Base-by-base conservation (phyloP, 1,140 invertebrate species). In the Archivesica marissinica region DNA sequence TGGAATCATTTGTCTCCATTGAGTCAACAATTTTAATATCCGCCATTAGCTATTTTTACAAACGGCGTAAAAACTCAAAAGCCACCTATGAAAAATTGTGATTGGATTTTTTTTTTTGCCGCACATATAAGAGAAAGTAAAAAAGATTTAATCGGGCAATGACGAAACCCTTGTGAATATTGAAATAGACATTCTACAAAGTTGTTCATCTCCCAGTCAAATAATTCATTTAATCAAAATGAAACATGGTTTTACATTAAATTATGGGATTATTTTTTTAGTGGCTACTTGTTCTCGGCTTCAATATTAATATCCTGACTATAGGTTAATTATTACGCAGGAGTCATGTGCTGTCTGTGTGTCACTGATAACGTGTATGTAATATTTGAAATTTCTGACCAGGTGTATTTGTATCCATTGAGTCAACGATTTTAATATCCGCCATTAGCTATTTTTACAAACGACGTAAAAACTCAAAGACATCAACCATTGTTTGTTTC, bases 201-300 rank as follows among this genome's bases (percentile, higher is more conserved):
- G 33, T 64, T 64, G 59, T 64, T 30, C 38, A 33, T 64, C 59
- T 64, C 59, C 59, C 59, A 64, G 38, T 35, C 59, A 64, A 64
- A 35, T 64, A 64, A 15, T 64, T 2, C 38, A 64, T 64, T 64
- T 64, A 64, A 64, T 64, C 59, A 64, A 33, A 64, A 25, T 64
- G 59, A 64, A 64, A 64, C 59, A 64, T 64, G 59, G 59, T 33
- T 35, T 64, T 64, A 33, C 59, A 35, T 64, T 64, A 33, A 64
- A 35, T 35, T 35, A 33, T 64, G 59, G 30, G 59, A 13, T 13
- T 52, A 15, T 35, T 35, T 35, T 33, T 28, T 64, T 7, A 35
- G n/a, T n/a, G n/a, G n/a, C n/a, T n/a, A n/a, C n/a, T n/a, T n/a
- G n/a, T n/a, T n/a, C n/a, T n/a, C n/a, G n/a, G n/a, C n/a, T n/a